Percentiles rank a stretch among this genome's conserved stretches.
phyloP scores from a whole-genome alignment of 2,888 invertebrate genomes.

The Margaritifera margaritifera region DNA sequence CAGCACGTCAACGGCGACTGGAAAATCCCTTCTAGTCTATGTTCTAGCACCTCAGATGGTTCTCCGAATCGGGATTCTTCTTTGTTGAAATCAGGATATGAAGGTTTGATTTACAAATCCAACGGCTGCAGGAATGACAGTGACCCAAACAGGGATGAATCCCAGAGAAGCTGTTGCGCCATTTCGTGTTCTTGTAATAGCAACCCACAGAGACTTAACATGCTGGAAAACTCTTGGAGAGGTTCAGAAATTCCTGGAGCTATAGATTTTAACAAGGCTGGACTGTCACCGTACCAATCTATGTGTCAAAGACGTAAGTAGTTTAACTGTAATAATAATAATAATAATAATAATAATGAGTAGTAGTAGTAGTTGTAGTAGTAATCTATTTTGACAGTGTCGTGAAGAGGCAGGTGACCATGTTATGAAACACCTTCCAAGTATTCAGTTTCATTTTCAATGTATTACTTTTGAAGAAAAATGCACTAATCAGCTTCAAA shows the following conservation, averaged over 20 bases:
- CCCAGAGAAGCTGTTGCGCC: constrained; percentile 58
- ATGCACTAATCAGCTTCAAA: no score
- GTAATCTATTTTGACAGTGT: no score
- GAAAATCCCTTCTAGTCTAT: constrained; percentile 56
- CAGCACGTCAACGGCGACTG: constrained; percentile 56
- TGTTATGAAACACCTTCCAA: no score
- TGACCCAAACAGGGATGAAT: constrained; percentile 46
- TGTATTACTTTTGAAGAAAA: no score
- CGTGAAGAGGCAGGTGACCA: no score
- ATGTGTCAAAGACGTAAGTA: constrained; percentile 60
- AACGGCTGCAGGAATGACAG: constrained; percentile 41
- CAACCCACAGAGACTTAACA: constrained; percentile 53
- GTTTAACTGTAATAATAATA: not conserved
- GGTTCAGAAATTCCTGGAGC: constrained; percentile 50
- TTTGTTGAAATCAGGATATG: constrained; percentile 54
- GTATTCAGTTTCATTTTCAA: no score
- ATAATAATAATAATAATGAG: no score
- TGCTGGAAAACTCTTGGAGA: constrained; percentile 60
- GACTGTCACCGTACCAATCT: constrained; percentile 57
- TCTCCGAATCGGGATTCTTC: constrained; percentile 42
- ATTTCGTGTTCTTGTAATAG: constrained; percentile 60
- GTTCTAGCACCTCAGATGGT: constrained; percentile 47
- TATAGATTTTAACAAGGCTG: constrained; percentile 60
- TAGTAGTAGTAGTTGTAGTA: no score
- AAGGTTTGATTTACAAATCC: constrained; percentile 57